Evolutionary conservation across 1,140 invertebrate species (phyloP), one percentile per base, ranked within the genome.

Genomic region (Nilaparvata lugens): DNA sequence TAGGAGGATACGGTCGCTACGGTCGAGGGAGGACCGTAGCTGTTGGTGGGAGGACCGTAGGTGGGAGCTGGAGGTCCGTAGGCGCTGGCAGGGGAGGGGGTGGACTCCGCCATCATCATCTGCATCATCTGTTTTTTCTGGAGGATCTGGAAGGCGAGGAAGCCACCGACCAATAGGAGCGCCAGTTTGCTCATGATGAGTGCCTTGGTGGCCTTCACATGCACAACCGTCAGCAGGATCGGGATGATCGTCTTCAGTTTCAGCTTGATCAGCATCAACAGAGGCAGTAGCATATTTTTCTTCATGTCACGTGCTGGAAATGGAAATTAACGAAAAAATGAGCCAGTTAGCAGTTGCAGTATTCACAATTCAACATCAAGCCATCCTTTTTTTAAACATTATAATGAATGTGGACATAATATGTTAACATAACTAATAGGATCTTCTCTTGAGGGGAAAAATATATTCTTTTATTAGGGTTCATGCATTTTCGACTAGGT

Each of bases 161-260:
- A 91, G 60, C 85, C 88, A 45, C 89, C 76, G 35, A 92, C 88
- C 52, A 90, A 72, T 3, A 86, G 74, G 65, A 92, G 83, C 55
- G 88, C 87, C 43, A 91, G 76, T 73, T 92, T 92, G 64, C 87
- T 90, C 63, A 91, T 79, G 35, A 92, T 80, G 16, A 91, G 74
- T 65, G 89, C 89, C 74, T 92, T 92, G 61, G 88, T 74, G 11
- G 89, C 86, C 73, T 92, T 92, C 52, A 91, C 72, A 60, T 87
- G 85, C 70, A 90, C 83, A 61, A 91, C 74, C 23, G 83, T 81
- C 13, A 91, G 78, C 62, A 91, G 80, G 63, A 92, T 88, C 13
- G 89, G 89, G 81, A 87, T 88, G 21, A 92, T 71, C 24, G 87
- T 83, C 74, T 92, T 91, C 72, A 90, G 75, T 73, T 91, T 92